Percentiles rank a stretch among this genome's conserved stretches.
These are phyloP conservation scores for Polia nebulosa DNA, from an alignment of 2,888 invertebrate species.

Conservation along the genomic window DNA sequence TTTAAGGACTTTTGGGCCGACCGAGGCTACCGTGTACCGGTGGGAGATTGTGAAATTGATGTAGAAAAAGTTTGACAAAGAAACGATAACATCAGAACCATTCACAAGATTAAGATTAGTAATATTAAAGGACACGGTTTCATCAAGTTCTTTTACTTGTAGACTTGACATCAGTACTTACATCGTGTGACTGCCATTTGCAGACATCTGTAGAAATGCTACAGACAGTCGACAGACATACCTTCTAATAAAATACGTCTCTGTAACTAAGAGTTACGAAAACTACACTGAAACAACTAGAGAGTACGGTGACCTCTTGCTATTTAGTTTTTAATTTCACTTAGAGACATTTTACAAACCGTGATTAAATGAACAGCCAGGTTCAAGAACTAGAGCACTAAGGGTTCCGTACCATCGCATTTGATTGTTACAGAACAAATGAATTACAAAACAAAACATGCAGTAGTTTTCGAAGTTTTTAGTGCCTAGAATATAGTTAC, in stretches of 20 bases:
- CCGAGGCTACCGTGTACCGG: no score
- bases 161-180: background rate
- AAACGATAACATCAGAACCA: no score
- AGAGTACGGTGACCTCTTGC: conserved; percentile 5
- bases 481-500: no score
- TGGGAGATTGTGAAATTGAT: no score
- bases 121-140: no score
- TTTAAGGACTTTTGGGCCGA: no score
- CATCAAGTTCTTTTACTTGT: conserved; percentile 11
- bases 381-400: background rate
- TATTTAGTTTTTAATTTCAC: conserved; percentile 1
- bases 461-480: no score
- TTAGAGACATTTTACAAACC: background rate
- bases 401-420: background rate
- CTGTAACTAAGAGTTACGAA: background rate
- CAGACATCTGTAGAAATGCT: conserved; percentile 3
- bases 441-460: no score
- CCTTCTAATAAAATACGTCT: background rate
- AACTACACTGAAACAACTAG: conserved; percentile 1
- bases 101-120: no score
- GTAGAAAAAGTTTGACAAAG: no score
- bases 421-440: no score
- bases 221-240: background rate
- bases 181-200: background rate
- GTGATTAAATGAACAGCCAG: background rate